Evolutionary conservation across 2,888 invertebrate genomes (phyloP).

Genomic region (Pseudococcus longispinus): DNA sequence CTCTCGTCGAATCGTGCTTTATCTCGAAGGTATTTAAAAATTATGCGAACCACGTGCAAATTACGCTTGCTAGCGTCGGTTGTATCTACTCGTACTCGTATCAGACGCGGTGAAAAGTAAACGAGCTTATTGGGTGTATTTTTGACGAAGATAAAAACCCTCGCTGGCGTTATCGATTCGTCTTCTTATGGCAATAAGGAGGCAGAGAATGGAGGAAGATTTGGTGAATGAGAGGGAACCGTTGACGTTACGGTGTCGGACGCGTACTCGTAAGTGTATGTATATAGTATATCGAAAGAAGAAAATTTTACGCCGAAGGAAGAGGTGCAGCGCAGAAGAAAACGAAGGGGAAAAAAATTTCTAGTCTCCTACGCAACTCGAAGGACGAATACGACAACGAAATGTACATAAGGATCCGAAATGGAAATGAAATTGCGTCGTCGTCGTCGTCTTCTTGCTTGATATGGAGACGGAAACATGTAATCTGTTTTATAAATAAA

Average conservation of each 20-base stretch:
- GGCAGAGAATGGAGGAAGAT: neutral
- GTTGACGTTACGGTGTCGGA: neutral
- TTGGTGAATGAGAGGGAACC: neutral
- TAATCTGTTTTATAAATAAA: slow-evolving; percentile 44
- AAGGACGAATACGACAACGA: neutral
- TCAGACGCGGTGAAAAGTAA: neutral
- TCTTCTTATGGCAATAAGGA: neutral
- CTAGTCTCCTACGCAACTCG: neutral
- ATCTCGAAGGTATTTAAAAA: slow-evolving; percentile 19
- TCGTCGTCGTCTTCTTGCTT: neutral
- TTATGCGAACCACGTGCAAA: slow-evolving; percentile 35
- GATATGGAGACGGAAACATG: slow-evolving; percentile 11
- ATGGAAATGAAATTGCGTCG: slow-evolving; percentile 38
- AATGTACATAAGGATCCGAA: neutral
- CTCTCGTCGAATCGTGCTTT: neutral
- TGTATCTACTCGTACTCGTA: neutral
- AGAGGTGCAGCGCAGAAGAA: too few species aligned
- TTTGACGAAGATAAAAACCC: neutral
- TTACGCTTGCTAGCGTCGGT: neutral
- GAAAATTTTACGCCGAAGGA: neutral
- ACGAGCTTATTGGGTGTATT: neutral
- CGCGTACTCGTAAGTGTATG: neutral
- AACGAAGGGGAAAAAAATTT: neutral
- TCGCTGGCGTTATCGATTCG: slow-evolving; percentile 3
- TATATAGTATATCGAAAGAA: neutral